phyloP scores from a whole-genome alignment of 2,888 invertebrate genomes.

The Thymelicus sylvestris region DNA sequence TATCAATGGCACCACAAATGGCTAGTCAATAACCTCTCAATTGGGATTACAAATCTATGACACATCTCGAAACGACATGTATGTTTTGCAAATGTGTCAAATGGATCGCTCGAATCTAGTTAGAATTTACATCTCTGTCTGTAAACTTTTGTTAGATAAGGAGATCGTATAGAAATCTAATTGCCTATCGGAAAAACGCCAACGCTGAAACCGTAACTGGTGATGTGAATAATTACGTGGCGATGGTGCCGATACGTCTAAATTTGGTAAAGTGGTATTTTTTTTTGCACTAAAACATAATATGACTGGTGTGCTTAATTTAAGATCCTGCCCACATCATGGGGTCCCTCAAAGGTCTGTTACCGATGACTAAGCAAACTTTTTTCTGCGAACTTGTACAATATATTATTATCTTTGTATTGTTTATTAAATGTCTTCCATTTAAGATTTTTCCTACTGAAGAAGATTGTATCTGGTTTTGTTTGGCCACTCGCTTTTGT shows the following conservation, averaged over 20 bases:
- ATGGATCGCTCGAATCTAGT: constrained; percentile 16
- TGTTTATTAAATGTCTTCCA: background rate
- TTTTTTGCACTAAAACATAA: constrained; percentile 27
- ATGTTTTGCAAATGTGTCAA: constrained; percentile 24
- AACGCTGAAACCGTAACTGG: constrained; percentile 36
- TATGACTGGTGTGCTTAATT: constrained; percentile 28
- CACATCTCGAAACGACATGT: constrained; percentile 23
- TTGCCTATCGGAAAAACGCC: constrained; percentile 36
- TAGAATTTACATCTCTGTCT: constrained; percentile 20
- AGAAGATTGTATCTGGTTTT: background rate
- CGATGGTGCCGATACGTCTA: constrained; percentile 28
- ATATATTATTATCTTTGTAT: background rate
- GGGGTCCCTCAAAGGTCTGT: constrained; percentile 22
- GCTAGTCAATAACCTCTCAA: constrained; percentile 27
- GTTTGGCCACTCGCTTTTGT: background rate
- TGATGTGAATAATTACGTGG: constrained; percentile 36
- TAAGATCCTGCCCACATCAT: constrained; percentile 24
- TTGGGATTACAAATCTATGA: constrained; percentile 26
- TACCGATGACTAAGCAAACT: constrained; percentile 21
- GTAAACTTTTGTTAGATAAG: constrained; percentile 10
- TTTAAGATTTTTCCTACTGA: background rate
- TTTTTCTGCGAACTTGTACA: constrained; percentile 2
- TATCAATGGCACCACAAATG: constrained; percentile 7
- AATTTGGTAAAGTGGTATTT: constrained; percentile 38
- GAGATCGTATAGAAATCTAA: constrained; percentile 26